A percentile compares a stretch with the other conserved stretches of the same genome.
Evolutionary conservation across 2,113 vertebrate species (phyloP).

Genomic region (Phalacrocorax brasilianus): DNA sequence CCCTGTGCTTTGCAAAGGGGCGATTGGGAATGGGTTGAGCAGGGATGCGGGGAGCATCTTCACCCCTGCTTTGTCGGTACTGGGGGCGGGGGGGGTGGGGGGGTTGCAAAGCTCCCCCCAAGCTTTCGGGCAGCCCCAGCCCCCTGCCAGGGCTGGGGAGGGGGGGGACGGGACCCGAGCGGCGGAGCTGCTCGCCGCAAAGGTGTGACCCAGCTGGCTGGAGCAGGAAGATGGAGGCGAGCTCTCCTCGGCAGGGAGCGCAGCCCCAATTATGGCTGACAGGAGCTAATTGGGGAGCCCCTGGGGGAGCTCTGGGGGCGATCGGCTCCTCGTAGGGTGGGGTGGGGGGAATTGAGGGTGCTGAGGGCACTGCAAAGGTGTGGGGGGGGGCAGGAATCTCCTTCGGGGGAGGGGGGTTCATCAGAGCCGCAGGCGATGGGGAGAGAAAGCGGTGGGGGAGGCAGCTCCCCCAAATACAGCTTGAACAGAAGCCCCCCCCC

Average conservation of each 20-base stretch:
- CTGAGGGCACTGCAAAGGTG: background rate
- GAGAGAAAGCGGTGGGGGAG: background rate
- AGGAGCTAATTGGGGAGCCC: background rate
- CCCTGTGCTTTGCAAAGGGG: background rate
- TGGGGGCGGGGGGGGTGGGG: too few species aligned
- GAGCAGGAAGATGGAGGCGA: background rate
- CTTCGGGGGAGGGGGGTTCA: background rate
- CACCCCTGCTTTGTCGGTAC: accelerated
- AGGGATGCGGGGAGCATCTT: background rate
- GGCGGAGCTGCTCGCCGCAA: background rate
- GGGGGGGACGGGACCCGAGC: background rate
- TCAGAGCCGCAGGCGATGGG: background rate
- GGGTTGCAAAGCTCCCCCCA: background rate
- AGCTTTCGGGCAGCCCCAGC: background rate
- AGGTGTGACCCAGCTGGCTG: background rate
- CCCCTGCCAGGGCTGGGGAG: too few species aligned
- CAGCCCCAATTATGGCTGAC: background rate
- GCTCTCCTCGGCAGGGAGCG: background rate
- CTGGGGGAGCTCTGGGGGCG: background rate
- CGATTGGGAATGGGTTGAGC: accelerated
- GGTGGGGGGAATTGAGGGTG: background rate
- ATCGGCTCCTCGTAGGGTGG: too few species aligned
- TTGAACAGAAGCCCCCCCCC: background rate
- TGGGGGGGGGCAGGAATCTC: background rate
- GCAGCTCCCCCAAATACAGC: background rate